These are phyloP conservation scores for Penaeus chinensis DNA, from an alignment of 1,140 invertebrate genomes.

Conservation along the genomic window DNA sequence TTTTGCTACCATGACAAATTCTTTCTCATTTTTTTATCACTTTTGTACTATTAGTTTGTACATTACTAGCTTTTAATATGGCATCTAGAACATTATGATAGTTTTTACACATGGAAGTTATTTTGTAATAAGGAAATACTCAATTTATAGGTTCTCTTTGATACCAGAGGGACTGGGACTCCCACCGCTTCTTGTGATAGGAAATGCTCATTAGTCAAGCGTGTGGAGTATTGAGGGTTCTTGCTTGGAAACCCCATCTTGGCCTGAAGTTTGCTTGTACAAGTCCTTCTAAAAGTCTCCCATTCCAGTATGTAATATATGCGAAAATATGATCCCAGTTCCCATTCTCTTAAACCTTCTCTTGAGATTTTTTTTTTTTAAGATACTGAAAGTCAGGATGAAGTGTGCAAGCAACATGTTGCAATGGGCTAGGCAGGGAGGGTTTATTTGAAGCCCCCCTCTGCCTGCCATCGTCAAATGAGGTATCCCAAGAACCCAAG, in stretches of 20 bases:
- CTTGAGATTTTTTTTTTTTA: neutral
- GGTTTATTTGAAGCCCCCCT: too few species aligned
- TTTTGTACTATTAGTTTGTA: constrained; percentile 62
- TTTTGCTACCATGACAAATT: constrained; percentile 52
- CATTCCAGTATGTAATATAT: constrained; percentile 45
- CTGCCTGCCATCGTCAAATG: too few species aligned
- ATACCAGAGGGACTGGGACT: constrained; percentile 57
- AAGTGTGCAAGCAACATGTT: neutral
- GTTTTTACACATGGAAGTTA: constrained; percentile 60
- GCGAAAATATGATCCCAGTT: neutral
- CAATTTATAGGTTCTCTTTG: constrained; percentile 62
- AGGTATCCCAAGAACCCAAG: constrained; percentile 33
- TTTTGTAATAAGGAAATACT: constrained; percentile 63
- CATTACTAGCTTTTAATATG: constrained; percentile 62
- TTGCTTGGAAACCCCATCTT: constrained; percentile 46
- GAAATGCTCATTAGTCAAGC: constrained; percentile 51
- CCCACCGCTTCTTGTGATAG: constrained; percentile 61
- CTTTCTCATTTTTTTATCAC: constrained; percentile 54
- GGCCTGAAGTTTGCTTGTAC: constrained; percentile 22
- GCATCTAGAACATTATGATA: constrained; percentile 62
- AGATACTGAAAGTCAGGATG: neutral
- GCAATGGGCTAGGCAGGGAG: too few species aligned
- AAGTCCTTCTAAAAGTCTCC: constrained; percentile 4
- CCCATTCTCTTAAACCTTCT: too few species aligned
- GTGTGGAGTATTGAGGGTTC: constrained; percentile 37